phyloP scores from a whole-genome alignment of 1,140 invertebrate genomes.

The Bemisia tabaci region DNA sequence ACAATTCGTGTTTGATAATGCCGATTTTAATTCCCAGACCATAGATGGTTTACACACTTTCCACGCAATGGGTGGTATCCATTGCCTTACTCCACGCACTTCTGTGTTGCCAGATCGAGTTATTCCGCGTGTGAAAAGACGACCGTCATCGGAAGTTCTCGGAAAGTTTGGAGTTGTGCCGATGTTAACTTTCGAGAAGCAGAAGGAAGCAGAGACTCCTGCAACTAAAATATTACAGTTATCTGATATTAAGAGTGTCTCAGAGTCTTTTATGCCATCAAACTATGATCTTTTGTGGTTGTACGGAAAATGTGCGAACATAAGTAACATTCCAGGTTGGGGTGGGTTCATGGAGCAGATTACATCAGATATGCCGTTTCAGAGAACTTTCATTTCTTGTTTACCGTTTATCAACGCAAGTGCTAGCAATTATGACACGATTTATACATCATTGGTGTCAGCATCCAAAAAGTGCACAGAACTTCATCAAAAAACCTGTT shows the following conservation, averaged over 20 bases:
- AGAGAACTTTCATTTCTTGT: conserved; percentile 1
- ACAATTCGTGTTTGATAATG: conserved; percentile 26
- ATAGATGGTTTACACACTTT: conserved; percentile 23
- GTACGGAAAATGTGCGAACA: conserved; percentile 3
- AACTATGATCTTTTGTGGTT: background rate
- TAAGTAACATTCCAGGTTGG: conserved; percentile 4
- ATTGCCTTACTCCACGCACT: conserved; percentile 13
- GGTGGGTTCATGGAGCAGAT: conserved; percentile 8
- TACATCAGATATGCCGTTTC: conserved; percentile 2
- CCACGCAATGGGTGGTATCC: conserved; percentile 23
- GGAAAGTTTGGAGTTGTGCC: no score
- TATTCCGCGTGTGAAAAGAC: background rate
- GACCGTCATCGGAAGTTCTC: no score
- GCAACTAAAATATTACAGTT: background rate
- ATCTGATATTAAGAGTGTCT: background rate
- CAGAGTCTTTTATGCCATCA: background rate
- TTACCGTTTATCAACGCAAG: conserved; percentile 11
- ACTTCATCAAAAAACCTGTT: conserved; percentile 18
- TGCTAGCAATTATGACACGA: conserved; percentile 8
- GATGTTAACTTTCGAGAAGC: no score
- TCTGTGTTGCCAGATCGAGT: background rate
- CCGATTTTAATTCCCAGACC: conserved; percentile 22
- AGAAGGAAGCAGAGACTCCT: no score
- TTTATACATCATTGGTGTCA: conserved; percentile 2
- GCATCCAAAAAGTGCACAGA: conserved; percentile 6